Percentiles rank a stretch among this genome's conserved stretches.
Evolutionary conservation across 2,113 vertebrate species (phyloP).

Genomic region (Ginglymostoma cirratum): DNA sequence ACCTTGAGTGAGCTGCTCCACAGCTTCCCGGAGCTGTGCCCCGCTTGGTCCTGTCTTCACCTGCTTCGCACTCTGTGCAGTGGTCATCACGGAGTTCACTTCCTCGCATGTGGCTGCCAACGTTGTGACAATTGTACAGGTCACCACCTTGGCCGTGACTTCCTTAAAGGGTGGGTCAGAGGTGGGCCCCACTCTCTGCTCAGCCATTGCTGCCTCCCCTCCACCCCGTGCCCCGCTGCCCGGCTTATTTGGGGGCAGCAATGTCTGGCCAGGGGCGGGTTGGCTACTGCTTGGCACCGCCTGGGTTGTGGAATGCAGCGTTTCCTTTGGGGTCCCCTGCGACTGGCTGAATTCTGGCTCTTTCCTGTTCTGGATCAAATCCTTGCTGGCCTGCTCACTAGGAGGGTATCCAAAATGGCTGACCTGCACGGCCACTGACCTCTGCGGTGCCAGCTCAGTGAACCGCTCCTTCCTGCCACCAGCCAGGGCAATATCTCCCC

Average conservation of each 20-base stretch:
- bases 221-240: not conserved
- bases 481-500: constrained; percentile 63
- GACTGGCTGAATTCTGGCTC: not conserved
- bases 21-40: not conserved
- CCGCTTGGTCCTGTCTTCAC: not conserved
- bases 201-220: too few species aligned
- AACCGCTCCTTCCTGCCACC: accelerated
- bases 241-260: too few species aligned
- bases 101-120: constrained; percentile 18
- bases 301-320: not conserved
- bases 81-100: not conserved
- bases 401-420: not conserved
- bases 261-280: not conserved
- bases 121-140: not conserved
- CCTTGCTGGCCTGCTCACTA: not conserved
- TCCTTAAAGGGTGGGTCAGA: constrained; percentile 1
- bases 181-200: not conserved
- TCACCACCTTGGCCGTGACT: constrained; percentile 22
- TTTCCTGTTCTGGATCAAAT: not conserved
- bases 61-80: not conserved
- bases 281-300: not conserved
- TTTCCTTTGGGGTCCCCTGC: not conserved
- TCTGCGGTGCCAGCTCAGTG: not conserved
- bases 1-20: not conserved
- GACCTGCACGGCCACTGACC: not conserved